Conservation (phyloP, 2,797 vertebrate genomes). For the Propithecus deckenii region DNA sequence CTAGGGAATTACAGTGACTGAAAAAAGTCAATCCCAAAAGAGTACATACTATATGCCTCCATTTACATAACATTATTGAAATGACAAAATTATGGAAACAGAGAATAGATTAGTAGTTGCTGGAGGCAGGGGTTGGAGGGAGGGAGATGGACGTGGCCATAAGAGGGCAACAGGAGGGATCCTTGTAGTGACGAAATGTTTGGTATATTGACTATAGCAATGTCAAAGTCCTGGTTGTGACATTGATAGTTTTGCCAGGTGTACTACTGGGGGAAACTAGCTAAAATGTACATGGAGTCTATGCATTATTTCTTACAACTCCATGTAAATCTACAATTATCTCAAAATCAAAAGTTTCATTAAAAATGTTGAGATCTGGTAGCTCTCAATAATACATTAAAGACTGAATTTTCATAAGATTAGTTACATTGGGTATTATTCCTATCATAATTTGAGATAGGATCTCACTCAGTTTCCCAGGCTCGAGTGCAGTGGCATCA, state of each 20-base stretch:
- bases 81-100: background rate
- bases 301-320: background rate
- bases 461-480: background rate
- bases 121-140: background rate
- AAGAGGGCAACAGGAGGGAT: background rate
- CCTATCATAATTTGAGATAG: background rate
- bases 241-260: slow-evolving; percentile 16
- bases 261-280: background rate
- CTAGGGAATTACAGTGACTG: background rate
- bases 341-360: slow-evolving; percentile 27
- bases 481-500: background rate
- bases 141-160: background rate
- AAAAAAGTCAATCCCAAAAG: background rate
- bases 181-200: background rate
- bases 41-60: background rate
- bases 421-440: background rate
- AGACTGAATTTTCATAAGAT: slow-evolving; percentile 18
- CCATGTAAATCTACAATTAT: background rate
- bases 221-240: background rate
- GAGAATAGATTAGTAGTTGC: background rate
- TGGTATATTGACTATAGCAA: background rate
- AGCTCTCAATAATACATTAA: slow-evolving; percentile 19
- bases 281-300: background rate
- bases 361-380: background rate
- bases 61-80: slow-evolving; percentile 14